Base-by-base conservation (phyloP, 2,113 vertebrate species). In the Zapus hudsonius region DNA sequence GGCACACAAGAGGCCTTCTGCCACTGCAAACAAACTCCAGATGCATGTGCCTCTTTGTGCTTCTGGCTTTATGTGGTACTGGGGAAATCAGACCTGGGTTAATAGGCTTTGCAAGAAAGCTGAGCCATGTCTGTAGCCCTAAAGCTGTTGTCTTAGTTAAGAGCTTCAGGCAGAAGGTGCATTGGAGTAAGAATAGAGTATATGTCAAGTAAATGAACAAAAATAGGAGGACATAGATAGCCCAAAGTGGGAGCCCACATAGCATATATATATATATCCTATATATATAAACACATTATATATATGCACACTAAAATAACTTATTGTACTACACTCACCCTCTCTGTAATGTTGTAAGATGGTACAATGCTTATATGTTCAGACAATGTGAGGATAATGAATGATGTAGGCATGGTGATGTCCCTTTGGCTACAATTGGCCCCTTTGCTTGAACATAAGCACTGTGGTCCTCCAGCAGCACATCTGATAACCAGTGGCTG, bases 391-490 rank as follows among this genome's bases (percentile, higher is more conserved):
- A 73, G 20, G 29, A n/a, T n/a, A n/a, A n/a, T 33, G 36, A 61
- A 25, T 10, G 70, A 13, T 25, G 7, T 40, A 63, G 17, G 13
- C 38, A 61, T 16, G 25, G 29, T 33, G 13, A 33, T 33, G 55
- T 42, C 70, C n/a, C 23, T 3, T 76, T 31, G 59, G n/a, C 85
- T 52, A 38, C 19, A 17, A 76, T 7, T 8, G 31, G 20, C 15
- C 72, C 52, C 55, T 42, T 66, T 55, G 52, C 70, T 75, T 86
- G 52, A 63, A 29, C 29, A 52, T 22, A 47, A 64, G 33, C 59
- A 66, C 31, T 66, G 59, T 1, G 5, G 4, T 6, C 0, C 4
- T 23, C 0, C 13, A 3, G 4, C 3, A 11, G 7, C 7, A 27
- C 42, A 40, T 67, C n/a, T 40, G 27, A 7, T 10, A 40, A 38